phyloP scores from a whole-genome alignment of 1,140 invertebrate species.

The Phthorimaea operculella region DNA sequence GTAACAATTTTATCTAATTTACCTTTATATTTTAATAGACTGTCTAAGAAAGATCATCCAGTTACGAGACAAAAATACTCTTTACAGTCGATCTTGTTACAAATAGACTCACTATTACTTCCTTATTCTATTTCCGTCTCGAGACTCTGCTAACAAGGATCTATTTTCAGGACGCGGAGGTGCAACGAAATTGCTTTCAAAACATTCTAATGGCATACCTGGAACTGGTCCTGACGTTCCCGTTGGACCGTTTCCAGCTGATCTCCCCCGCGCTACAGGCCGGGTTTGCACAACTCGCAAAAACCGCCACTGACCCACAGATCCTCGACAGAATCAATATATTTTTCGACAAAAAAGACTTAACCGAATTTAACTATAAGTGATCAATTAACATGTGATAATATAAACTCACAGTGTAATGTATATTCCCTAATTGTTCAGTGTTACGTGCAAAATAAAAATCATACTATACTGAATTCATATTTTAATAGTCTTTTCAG shows the following conservation, averaged over 20 bases:
- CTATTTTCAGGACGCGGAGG: slow-evolving; percentile 64
- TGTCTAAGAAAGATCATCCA: too few species aligned
- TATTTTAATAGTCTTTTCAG: slow-evolving; percentile 42
- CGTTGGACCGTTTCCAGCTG: slow-evolving; percentile 65
- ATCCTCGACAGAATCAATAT: slow-evolving; percentile 60
- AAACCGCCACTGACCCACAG: slow-evolving; percentile 65
- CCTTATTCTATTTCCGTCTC: neutral
- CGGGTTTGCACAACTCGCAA: slow-evolving; percentile 68
- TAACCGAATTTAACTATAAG: slow-evolving; percentile 51
- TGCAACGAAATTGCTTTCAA: slow-evolving; percentile 67
- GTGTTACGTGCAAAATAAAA: slow-evolving; percentile 54
- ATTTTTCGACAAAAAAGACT: slow-evolving; percentile 62
- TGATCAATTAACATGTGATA: slow-evolving; percentile 50
- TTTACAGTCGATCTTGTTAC: too few species aligned
- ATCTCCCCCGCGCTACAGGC: slow-evolving; percentile 65
- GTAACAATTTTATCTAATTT: too few species aligned
- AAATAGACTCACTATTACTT: neutral
- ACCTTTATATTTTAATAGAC: too few species aligned
- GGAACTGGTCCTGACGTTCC: slow-evolving; percentile 68
- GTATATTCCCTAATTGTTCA: slow-evolving; percentile 48
- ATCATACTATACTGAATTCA: slow-evolving; percentile 33
- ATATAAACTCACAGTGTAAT: slow-evolving; percentile 33
- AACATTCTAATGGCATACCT: slow-evolving; percentile 72
- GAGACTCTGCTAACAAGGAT: neutral
- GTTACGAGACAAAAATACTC: too few species aligned